A percentile compares a stretch with the other conserved stretches of the same genome.
phyloP scores from a whole-genome alignment of 2,797 vertebrate species.

The Myotis myotis region DNA sequence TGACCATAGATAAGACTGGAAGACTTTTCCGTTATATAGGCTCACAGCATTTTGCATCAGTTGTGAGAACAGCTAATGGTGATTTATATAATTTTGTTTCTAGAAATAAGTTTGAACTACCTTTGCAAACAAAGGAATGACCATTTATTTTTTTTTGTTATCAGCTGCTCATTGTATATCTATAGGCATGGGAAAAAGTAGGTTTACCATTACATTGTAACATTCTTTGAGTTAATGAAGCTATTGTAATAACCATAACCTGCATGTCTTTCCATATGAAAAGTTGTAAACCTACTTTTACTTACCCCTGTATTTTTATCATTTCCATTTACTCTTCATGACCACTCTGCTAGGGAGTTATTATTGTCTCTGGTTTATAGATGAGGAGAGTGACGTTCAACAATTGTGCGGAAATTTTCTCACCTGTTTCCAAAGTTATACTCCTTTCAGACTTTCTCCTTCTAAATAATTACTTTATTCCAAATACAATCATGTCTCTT shows the following conservation, averaged over 20 bases:
- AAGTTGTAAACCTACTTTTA: neutral
- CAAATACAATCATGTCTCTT: neutral
- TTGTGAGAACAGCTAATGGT: neutral
- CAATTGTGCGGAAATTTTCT: neutral
- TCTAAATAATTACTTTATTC: conserved; percentile 1
- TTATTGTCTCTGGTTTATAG: neutral
- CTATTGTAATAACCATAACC: neutral
- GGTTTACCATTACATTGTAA: neutral
- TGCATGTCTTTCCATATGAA: neutral
- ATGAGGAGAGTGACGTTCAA: neutral
- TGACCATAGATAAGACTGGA: neutral
- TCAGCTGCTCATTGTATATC: neutral
- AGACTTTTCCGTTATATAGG: neutral
- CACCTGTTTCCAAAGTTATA: neutral
- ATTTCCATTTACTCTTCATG: neutral
- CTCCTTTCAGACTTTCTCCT: neutral
- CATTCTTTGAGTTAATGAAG: neutral
- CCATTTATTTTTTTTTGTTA: neutral
- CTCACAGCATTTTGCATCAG: neutral
- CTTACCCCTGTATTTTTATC: neutral
- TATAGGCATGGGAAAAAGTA: neutral
- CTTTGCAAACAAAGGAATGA: neutral
- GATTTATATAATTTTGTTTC: neutral
- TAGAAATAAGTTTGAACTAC: neutral
- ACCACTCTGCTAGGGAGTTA: neutral